Conservation (phyloP, 2,797 vertebrate species). For the Aphelocoma californica region DNA sequence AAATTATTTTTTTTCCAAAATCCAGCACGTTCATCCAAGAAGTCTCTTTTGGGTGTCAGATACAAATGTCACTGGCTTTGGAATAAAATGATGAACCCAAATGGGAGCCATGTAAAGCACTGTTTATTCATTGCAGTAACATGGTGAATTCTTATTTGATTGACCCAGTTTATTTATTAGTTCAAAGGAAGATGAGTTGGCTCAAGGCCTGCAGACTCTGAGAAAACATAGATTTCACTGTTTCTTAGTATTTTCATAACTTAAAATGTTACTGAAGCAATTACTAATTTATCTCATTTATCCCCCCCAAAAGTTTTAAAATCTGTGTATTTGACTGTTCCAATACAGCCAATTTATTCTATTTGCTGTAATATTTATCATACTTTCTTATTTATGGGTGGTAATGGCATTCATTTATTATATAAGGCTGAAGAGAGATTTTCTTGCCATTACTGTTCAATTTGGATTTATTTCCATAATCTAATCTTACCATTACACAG, state of each 20-base stretch:
- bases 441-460: neutral
- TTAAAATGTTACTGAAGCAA: neutral
- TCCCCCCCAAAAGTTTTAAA: neutral
- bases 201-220: neutral
- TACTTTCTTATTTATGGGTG: neutral
- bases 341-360: neutral
- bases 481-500: neutral
- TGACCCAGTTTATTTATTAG: neutral
- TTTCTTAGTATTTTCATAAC: neutral
- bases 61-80: neutral
- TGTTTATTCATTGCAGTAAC: neutral
- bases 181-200: neutral
- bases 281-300: neutral
- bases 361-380: neutral
- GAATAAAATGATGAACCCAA: neutral
- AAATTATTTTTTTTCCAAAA: neutral
- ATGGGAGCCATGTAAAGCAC: neutral
- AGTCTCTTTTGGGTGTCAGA: neutral
- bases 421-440: neutral
- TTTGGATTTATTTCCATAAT: neutral
- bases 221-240: neutral
- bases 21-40: neutral
- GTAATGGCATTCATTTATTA: neutral
- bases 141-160: neutral
- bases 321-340: neutral